Conservation (phyloP, 2,113 vertebrate genomes). For the Ailurus styani region DNA sequence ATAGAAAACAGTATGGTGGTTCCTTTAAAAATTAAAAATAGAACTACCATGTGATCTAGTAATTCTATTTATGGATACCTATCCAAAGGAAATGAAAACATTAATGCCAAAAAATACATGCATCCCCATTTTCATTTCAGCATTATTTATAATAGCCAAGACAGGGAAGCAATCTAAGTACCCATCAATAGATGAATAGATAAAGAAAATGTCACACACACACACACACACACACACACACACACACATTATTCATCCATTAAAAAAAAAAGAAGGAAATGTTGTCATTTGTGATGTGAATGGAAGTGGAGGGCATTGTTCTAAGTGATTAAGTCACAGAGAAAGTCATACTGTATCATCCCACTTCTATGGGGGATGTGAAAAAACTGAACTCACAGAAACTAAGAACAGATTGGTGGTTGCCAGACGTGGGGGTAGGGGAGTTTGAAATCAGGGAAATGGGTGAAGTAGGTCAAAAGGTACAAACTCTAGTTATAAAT, state of each 20-base stretch:
- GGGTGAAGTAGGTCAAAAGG: background rate
- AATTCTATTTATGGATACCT: background rate
- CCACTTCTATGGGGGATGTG: background rate
- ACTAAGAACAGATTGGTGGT: background rate
- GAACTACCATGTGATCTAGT: background rate
- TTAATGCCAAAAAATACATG: background rate
- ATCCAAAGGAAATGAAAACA: background rate
- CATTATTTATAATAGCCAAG: background rate
- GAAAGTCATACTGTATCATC: background rate
- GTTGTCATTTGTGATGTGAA: background rate
- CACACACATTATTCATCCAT: background rate
- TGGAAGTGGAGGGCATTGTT: background rate
- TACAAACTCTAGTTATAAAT: background rate
- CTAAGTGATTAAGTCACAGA: background rate
- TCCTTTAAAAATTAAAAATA: background rate
- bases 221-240: background rate
- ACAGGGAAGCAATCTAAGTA: background rate
- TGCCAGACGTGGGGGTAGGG: no score
- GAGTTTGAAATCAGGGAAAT: background rate
- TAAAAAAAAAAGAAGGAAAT: background rate
- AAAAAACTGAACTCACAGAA: background rate
- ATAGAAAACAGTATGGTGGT: background rate
- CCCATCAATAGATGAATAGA: background rate
- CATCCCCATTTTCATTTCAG: background rate
- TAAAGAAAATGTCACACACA: background rate